phyloP scores from a whole-genome alignment of 2,888 invertebrate genomes.

The Blera fallax region DNA sequence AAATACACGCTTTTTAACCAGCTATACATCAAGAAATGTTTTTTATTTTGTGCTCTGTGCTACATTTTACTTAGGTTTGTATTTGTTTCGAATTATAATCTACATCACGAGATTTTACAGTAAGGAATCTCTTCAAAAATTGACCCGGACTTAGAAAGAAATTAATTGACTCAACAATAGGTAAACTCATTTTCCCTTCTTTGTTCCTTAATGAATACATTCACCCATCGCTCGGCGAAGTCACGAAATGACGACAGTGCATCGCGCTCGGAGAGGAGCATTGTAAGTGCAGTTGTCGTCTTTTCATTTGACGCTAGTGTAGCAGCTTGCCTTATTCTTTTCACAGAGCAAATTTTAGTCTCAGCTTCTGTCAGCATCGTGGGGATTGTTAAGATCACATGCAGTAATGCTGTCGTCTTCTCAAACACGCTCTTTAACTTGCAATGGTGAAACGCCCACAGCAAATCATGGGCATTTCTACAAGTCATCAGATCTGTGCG shows the following conservation, averaged over 20 bases:
- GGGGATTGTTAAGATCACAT: constrained; percentile 60
- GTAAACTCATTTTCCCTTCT: constrained; percentile 48
- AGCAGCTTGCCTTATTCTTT: constrained; percentile 33
- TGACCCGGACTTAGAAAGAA: constrained; percentile 24
- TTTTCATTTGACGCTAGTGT: constrained; percentile 10
- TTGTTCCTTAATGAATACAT: constrained; percentile 23
- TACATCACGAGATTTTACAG: constrained; percentile 27
- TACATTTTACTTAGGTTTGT: not conserved
- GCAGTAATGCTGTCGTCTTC: constrained; percentile 49
- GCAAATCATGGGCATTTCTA: constrained; percentile 53
- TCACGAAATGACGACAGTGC: constrained; percentile 2
- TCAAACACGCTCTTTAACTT: constrained; percentile 48
- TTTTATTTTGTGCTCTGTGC: constrained; percentile 10
- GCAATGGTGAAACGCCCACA: constrained; percentile 53
- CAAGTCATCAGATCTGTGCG: constrained; percentile 57
- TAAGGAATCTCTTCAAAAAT: constrained; percentile 2
- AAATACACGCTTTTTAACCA: constrained; percentile 7
- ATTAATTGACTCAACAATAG: constrained; percentile 44
- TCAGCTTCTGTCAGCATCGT: constrained; percentile 51
- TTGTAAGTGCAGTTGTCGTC: constrained; percentile 14
- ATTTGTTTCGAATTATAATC: not conserved
- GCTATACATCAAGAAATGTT: not conserved
- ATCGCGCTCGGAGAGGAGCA: constrained; percentile 41
- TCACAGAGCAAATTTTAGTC: constrained; percentile 45
- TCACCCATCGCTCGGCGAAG: constrained; percentile 43